phyloP scores from a whole-genome alignment of 2,888 invertebrate species.

The Apodemia mormo region DNA sequence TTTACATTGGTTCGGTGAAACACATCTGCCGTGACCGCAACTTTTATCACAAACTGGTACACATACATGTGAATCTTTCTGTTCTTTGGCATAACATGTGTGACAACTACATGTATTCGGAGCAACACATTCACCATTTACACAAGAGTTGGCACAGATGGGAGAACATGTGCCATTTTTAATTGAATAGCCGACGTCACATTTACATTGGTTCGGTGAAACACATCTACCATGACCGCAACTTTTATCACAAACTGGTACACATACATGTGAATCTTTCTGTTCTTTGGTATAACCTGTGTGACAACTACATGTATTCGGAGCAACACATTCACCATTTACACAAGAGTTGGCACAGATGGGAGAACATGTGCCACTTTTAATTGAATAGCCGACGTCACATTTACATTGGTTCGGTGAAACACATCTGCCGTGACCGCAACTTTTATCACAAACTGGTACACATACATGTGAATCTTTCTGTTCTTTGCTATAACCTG shows the following conservation, averaged over 20 bases:
- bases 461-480: conserved; percentile 24
- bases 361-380: conserved; percentile 3
- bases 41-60: conserved; percentile 31
- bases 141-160: too few species aligned
- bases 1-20: conserved; percentile 32
- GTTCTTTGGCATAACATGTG: conserved; percentile 33
- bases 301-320: neutral
- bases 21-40: conserved; percentile 34
- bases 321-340: neutral
- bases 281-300: neutral
- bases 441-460: conserved; percentile 31
- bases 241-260: conserved; percentile 40
- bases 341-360: neutral
- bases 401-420: conserved; percentile 35
- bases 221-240: conserved; percentile 46
- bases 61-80: conserved; percentile 22
- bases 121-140: too few species aligned
- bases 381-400: conserved; percentile 27
- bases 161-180: too few species aligned
- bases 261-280: too few species aligned
- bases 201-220: too few species aligned
- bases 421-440: conserved; percentile 32
- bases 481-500: conserved; percentile 32
- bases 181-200: too few species aligned
- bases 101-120: conserved; percentile 44